Evolutionary conservation across 2,888 invertebrate genomes (phyloP), one percentile per base, ranked within the genome.

Genomic region (Dicycla oo): DNA sequence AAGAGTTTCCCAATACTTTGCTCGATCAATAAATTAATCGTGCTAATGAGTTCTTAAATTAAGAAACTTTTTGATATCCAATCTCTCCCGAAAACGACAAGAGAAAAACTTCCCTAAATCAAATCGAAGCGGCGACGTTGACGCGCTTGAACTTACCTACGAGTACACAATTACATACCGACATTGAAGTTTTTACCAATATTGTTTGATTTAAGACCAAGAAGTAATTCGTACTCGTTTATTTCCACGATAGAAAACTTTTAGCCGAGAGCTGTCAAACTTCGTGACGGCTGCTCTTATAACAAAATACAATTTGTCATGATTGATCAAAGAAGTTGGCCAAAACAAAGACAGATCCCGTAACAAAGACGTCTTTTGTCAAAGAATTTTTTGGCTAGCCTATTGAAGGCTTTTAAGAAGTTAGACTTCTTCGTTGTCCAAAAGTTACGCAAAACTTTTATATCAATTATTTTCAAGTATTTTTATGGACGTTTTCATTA

Each of bases 251-350:
- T 89, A 89, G 87, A 87, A 91, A 93, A 93, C 86, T 94, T 93
- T 88, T 79, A 78, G 84, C 84, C 81, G 89, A 88, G 90, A 94
- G 91, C 93, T 94, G 93, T 91, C 94, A 91, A 94, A 94, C 91
- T 93, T 90, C 87, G 88, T 91, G 92, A 92, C 89, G 86, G 90
- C 89, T 87, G 88, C 88, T 92, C 91, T 92, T 91, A 90, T 89
- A 94, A 93, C 92, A 93, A 94, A 95, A 94, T 89, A 93, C 92
- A 94, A 93, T 94, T 94, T 94, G 93, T 94, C 94, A 93, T 94
- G 94, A 95, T 95, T 95, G 94, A 95, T 95, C 95, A 94, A 93
- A 93, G 91, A 93, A 94, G 91, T 93, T 92, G 85, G 88, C 84
- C 88, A 88, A 92, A 92, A 92, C 91, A 93, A 93, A 91, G 90